Percentiles rank a stretch among this genome's conserved stretches.
These are phyloP conservation scores for Rhamphomyia laevipes DNA, from an alignment of 2,888 invertebrate genomes.

Conservation along the genomic window DNA sequence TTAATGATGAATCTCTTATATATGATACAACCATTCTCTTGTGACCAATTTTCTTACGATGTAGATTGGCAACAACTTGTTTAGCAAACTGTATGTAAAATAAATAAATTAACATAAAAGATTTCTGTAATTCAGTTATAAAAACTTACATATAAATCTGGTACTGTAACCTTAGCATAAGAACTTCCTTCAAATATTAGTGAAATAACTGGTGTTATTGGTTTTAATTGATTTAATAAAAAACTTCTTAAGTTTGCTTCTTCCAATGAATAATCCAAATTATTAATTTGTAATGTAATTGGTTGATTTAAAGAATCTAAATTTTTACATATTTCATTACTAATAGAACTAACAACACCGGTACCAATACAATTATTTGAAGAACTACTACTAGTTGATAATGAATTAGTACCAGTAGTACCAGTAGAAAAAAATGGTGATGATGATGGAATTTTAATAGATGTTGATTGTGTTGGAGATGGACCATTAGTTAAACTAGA, in stretches of 20 bases:
- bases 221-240: constrained; percentile 32
- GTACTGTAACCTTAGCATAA: constrained; percentile 37
- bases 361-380: neutral
- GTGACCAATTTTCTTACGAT: constrained; percentile 67
- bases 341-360: neutral
- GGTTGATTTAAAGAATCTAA: constrained; percentile 20
- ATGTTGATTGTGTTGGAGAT: neutral
- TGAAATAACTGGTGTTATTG: constrained; percentile 36
- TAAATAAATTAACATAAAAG: neutral
- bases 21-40: constrained; percentile 67
- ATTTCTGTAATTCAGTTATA: neutral
- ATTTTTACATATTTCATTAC: neutral
- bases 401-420: neutral
- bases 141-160: constrained; percentile 31
- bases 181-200: constrained; percentile 34
- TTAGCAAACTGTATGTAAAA: constrained; percentile 38
- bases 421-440: too few species aligned
- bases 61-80: constrained; percentile 64
- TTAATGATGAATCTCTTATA: constrained; percentile 45
- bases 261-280: constrained; percentile 36
- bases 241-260: constrained; percentile 32
- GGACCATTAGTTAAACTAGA: too few species aligned
- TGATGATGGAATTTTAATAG: neutral
- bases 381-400: neutral
- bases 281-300: constrained; percentile 35